Conservation (phyloP, 2,888 invertebrate species). For the Coleophora flavipennella region DNA sequence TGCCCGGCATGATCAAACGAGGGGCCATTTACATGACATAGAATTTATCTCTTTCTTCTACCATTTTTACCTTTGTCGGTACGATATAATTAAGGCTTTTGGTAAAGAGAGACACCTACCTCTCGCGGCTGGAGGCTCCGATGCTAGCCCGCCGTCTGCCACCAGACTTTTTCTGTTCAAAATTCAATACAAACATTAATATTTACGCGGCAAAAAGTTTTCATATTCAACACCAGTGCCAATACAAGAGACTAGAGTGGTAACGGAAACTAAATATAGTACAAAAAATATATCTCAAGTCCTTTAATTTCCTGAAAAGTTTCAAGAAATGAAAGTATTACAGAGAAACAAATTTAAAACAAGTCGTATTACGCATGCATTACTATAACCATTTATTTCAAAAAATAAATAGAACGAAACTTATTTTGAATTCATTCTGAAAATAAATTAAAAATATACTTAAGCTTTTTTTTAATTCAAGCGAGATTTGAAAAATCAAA, state of each 20-base stretch:
- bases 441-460: slow-evolving; percentile 28
- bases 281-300: slow-evolving; percentile 39
- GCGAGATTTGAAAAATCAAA: slow-evolving; percentile 45
- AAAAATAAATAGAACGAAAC: slow-evolving; percentile 37
- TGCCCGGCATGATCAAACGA: too few species aligned
- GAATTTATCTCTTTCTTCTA: too few species aligned
- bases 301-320: slow-evolving; percentile 25
- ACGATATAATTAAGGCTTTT: not conserved
- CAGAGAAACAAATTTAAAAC: slow-evolving; percentile 14
- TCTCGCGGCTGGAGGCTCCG: slow-evolving; percentile 49
- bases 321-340: slow-evolving; percentile 2
- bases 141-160: slow-evolving; percentile 54
- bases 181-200: slow-evolving; percentile 36
- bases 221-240: slow-evolving; percentile 62
- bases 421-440: slow-evolving; percentile 33
- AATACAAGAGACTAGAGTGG: slow-evolving; percentile 68
- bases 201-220: slow-evolving; percentile 20
- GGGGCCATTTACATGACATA: too few species aligned
- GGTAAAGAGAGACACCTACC: slow-evolving; percentile 26
- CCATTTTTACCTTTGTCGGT: too few species aligned
- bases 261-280: slow-evolving; percentile 58
- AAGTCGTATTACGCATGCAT: slow-evolving; percentile 59
- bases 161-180: slow-evolving; percentile 64
- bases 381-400: slow-evolving; percentile 39
- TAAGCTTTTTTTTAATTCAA: slow-evolving; percentile 47